Conservation (phyloP, 2,888 invertebrate species). For the Monochamus alternatus region DNA sequence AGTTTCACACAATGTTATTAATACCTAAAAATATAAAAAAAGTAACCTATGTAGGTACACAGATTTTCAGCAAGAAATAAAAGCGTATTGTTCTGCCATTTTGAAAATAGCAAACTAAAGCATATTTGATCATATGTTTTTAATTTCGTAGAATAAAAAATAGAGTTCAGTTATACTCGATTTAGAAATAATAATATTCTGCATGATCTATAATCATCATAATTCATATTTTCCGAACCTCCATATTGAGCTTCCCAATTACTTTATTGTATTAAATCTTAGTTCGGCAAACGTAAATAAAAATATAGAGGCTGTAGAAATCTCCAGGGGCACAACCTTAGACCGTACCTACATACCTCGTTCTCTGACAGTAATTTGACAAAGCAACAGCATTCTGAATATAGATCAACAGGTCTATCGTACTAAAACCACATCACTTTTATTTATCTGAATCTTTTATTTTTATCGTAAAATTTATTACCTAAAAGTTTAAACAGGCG, state of each 20-base stretch:
- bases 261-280: slow-evolving; percentile 48
- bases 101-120: too few species aligned
- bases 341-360: slow-evolving; percentile 38
- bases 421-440: slow-evolving; percentile 19
- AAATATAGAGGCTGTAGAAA: slow-evolving; percentile 31
- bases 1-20: too few species aligned
- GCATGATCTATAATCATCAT: slow-evolving; percentile 7
- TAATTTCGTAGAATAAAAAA: too few species aligned
- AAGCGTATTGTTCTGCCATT: too few species aligned
- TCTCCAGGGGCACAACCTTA: slow-evolving; percentile 33
- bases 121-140: too few species aligned
- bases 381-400: slow-evolving; percentile 44
- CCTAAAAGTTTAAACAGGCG: background rate
- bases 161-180: too few species aligned
- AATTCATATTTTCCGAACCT: slow-evolving; percentile 8
- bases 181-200: slow-evolving; percentile 8
- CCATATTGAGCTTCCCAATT: slow-evolving; percentile 38
- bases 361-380: slow-evolving; percentile 48
- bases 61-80: too few species aligned
- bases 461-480: background rate
- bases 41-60: too few species aligned
- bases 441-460: slow-evolving; percentile 16
- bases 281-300: slow-evolving; percentile 37
- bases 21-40: too few species aligned
- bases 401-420: slow-evolving; percentile 49